Base-by-base conservation (phyloP, 2,797 vertebrate genomes). In the Schizopygopsis malacanthus region DNA sequence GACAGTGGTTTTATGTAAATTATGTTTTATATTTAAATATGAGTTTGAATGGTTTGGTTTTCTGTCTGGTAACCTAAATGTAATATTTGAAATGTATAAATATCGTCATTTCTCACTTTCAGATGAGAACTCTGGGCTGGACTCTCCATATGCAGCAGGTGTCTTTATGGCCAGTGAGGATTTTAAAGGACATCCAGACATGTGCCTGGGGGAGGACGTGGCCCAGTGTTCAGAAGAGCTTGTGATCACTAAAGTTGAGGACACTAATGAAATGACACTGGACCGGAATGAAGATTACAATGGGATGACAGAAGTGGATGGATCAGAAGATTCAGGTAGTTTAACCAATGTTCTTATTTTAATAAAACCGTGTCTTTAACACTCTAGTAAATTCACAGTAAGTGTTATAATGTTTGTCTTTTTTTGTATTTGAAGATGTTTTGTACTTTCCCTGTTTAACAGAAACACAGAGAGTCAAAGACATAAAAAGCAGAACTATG, bases 401-500 rank as follows among this genome's bases (percentile, higher is more conserved):
- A 70, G 20, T 69, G 20, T 25, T 2, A 54, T 15, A 16, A 50
- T 25, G 8, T 69, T 71, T 81, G 10, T 25, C 76, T 65, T 37
- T 39, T 37, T n/a, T 13, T 72, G 4, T 67, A 10, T 54, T 39
- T 79, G 15, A 65, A 65, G 6, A 0, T 28, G 15, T 25, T 25
- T 79, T 45, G 7, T 28, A 22, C n/a, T 20, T 33, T 13, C 67
- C 25, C 10, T 45, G 50, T 45, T 59, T 8, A 59, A n/a, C n/a
- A 86, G 92, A 97, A 97, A 90, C 54, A n/a, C 50, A 71, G 43
- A 22, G 9, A 11, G 28, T 28, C 67, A 63, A 63, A n/a, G 45
- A 83, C 1, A 3, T 52, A 13, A 82, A 73, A 22, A 54, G 65
- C 41, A 11, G 12, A 25, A 20, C 2, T 4, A 80, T 37, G 13